A percentile compares a stretch with the other conserved stretches of the same genome.
These are phyloP conservation scores for Varanus komodoensis DNA, from an alignment of 2,113 vertebrate genomes.

Conservation along the genomic window DNA sequence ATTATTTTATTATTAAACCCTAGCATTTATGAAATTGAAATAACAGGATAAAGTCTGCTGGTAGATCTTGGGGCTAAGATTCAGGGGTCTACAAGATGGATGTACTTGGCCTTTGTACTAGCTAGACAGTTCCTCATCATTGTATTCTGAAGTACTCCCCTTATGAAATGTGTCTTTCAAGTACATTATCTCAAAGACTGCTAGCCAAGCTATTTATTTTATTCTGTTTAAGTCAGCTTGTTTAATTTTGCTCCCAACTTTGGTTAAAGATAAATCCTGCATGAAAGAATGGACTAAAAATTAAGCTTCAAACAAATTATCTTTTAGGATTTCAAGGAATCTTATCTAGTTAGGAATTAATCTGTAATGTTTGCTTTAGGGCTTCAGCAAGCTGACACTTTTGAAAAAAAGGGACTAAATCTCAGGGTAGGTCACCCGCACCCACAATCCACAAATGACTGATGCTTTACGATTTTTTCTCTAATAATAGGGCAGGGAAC, in stretches of 20 bases:
- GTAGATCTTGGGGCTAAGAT: not conserved
- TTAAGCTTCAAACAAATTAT: constrained; percentile 80
- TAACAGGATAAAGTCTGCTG: not conserved
- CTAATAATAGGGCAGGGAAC: not conserved
- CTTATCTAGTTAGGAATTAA: constrained; percentile 73
- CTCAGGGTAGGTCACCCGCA: not conserved
- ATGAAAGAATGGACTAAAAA: constrained; percentile 76
- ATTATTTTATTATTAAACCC: not conserved
- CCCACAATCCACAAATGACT: constrained; percentile 30
- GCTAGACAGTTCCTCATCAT: not conserved
- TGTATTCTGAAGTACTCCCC: not conserved
- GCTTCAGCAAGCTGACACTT: constrained; percentile 67
- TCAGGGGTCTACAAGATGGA: not conserved
- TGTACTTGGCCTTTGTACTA: not conserved
- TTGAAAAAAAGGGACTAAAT: constrained; percentile 64
- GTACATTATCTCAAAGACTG: constrained; percentile 17
- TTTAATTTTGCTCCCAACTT: constrained; percentile 73
- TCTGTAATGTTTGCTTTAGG: constrained; percentile 69
- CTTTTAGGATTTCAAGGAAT: constrained; percentile 72
- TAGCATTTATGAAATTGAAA: not conserved
- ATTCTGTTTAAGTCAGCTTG: constrained; percentile 60
- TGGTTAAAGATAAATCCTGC: constrained; percentile 68
- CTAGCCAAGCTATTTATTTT: constrained; percentile 23
- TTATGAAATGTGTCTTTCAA: not conserved
- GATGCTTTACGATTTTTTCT: constrained; percentile 42